Base-by-base conservation (phyloP, 2,888 invertebrate species). In the Mechanitis messenoides region DNA sequence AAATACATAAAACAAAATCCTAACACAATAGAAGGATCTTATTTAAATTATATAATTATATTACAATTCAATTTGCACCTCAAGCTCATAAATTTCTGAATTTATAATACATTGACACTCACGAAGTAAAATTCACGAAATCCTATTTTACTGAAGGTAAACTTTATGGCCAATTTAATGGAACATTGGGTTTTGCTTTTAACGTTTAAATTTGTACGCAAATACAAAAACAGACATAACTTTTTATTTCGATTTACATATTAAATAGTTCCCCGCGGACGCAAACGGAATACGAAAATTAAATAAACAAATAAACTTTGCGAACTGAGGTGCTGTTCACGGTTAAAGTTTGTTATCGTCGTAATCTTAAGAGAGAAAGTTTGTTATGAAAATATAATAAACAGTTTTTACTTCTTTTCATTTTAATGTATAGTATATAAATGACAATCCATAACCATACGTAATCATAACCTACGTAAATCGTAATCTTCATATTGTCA, bases 131-230 rank as follows among this genome's bases (percentile, higher is more conserved):
- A 56, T 58, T 54, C 58, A 55, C 64, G 64, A 62, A 55, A 59
- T 58, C 60, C 56, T 62, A 63, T 67, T 65, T 65, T 58, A 60
- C 57, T 58, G 57, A 55, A 63, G 63, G 65, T 65, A 62, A 55
- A 59, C 58, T 67, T 63, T 67, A 67, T 67, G 58, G 62, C 60
- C 63, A 66, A 67, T 67, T 67, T 63, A 67, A 67, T 59, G 62
- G 62, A 63, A 62, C 63, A 63, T 66, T 66, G 65, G 59, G 63
- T 60, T 65, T 65, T 59, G 61, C 54, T 62, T 66, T 67, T 60
- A 60, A 64, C 58, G 66, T 66, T 66, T 62, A 64, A 64, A 66
- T 62, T 66, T 57, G 31, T 45, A 61, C 53, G 59, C 58, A 61
- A 55, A 62, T 61, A 64, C 64, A 62, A 65, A 66, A 64, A 61